Conservation (phyloP, 2,113 vertebrate genomes). For the Bubo blakistoni region DNA sequence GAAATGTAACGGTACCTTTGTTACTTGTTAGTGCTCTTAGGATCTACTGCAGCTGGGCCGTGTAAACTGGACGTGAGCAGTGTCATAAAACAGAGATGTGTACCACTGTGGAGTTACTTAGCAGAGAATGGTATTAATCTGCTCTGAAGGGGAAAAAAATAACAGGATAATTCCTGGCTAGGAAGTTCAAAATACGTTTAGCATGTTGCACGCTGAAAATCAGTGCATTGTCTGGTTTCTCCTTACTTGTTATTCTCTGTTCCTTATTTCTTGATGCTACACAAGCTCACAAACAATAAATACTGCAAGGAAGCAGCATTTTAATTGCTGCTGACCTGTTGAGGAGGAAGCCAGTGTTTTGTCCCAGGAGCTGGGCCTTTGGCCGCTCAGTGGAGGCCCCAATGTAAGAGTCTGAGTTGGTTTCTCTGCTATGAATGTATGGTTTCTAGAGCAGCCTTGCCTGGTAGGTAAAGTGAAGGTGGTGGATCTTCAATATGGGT, state of each 20-base stretch:
- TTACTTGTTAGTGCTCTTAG: fast-evolving
- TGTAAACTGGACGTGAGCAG: fast-evolving
- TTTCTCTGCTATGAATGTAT: background rate
- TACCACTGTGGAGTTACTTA: background rate
- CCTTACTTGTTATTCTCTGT: background rate
- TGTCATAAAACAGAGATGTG: background rate
- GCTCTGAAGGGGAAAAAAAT: background rate
- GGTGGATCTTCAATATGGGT: background rate
- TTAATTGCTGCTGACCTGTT: background rate
- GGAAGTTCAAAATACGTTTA: background rate
- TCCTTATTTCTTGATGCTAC: background rate
- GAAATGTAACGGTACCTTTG: fast-evolving
- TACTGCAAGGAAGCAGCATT: background rate
- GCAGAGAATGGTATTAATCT: fast-evolving
- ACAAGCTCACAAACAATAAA: background rate
- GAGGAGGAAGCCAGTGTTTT: background rate
- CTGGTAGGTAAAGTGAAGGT: background rate
- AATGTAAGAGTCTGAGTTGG: fast-evolving
- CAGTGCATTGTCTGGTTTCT: background rate
- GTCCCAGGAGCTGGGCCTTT: background rate
- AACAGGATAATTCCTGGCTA: background rate
- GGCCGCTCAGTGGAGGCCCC: background rate
- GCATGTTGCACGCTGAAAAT: background rate
- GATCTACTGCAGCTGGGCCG: background rate
- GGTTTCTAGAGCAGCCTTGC: background rate